Evolutionary conservation across 2,888 invertebrate species (phyloP).

Genomic region (Empis stercorea): DNA sequence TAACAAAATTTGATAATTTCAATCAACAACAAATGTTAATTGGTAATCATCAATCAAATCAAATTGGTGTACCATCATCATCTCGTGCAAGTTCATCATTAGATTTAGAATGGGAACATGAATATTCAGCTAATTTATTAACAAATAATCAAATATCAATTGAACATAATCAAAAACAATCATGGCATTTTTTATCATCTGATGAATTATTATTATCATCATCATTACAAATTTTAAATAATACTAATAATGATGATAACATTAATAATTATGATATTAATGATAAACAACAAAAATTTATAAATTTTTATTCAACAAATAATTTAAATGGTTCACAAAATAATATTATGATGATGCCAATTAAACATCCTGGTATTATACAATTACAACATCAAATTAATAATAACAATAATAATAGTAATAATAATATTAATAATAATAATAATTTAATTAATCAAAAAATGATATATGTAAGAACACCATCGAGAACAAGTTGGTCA

Average conservation of each 20-base stretch:
- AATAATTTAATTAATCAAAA: constrained; percentile 2
- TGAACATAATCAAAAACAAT: constrained; percentile 1
- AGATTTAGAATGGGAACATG: constrained; percentile 60
- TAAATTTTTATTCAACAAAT: neutral
- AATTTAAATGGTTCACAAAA: neutral
- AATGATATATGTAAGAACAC: constrained; percentile 26
- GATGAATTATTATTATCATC: constrained; percentile 17
- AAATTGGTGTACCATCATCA: constrained; percentile 29
- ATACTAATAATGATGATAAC: neutral
- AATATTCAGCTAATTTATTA: constrained; percentile 28
- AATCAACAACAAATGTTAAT: neutral
- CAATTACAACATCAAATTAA: neutral
- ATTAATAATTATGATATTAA: constrained; percentile 1
- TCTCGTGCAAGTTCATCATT: constrained; percentile 52
- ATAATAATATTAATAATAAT: constrained; percentile 1
- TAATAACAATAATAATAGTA: neutral
- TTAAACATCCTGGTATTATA: neutral
- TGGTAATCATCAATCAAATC: neutral
- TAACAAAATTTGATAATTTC: neutral
- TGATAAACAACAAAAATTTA: neutral
- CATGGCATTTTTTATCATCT: constrained; percentile 9
- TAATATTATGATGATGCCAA: neutral
- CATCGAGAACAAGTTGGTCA: constrained; percentile 42
- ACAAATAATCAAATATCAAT: neutral
- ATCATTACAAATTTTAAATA: neutral